Conservation (phyloP, 2,113 vertebrate species). For the Phylloscopus trochiloides region DNA sequence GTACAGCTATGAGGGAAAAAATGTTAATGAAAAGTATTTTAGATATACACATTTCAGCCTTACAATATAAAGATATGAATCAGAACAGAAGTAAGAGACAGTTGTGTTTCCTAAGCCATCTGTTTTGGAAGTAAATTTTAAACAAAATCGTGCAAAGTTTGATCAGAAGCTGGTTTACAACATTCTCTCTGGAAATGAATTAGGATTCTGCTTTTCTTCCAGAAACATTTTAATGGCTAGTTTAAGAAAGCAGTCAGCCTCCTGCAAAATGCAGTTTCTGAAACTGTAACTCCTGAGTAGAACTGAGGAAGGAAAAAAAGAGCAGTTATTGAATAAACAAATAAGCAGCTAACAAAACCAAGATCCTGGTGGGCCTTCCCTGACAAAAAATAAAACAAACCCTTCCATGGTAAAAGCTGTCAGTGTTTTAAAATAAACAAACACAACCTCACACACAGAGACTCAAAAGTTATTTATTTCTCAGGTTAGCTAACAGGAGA, state of each 20-base stretch:
- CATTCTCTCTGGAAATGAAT: background rate
- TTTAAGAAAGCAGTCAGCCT: background rate
- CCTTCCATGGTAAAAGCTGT: background rate
- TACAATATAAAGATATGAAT: conserved; percentile 7
- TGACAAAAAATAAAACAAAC: background rate
- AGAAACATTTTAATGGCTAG: background rate
- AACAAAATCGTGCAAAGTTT: background rate
- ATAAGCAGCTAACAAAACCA: background rate
- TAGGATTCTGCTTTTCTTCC: background rate
- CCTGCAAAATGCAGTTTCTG: background rate
- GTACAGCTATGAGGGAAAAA: background rate
- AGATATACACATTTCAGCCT: background rate
- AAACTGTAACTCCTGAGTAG: background rate
- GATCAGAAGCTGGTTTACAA: background rate
- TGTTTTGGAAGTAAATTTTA: conserved; percentile 32
- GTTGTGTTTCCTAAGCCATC: conserved; percentile 14
- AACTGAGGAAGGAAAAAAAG: background rate
- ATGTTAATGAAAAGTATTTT: conserved; percentile 1
- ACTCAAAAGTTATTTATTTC: background rate
- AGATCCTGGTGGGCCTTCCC: background rate
- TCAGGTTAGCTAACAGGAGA: background rate
- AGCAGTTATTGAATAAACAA: background rate
- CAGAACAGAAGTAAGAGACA: conserved; percentile 12
- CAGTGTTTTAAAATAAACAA: background rate
- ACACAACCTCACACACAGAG: background rate